These are phyloP conservation scores for Turdus rufiventris DNA, from an alignment of 2,113 vertebrate species.

Conservation along the genomic window DNA sequence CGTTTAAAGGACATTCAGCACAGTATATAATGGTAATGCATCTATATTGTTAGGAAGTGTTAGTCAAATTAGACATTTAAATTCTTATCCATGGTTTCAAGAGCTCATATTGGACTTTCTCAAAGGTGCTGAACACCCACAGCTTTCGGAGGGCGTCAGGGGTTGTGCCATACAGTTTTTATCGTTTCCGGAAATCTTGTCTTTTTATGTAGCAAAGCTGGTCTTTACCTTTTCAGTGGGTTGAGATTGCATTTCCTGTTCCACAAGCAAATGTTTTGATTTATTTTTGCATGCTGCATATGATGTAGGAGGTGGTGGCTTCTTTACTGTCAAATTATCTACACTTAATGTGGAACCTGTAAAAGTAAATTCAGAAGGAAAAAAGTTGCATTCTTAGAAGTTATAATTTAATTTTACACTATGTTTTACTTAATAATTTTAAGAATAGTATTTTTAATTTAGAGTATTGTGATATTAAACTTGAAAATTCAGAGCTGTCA, in stretches of 20 bases:
- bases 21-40: neutral
- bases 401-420: neutral
- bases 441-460: neutral
- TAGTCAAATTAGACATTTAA: neutral
- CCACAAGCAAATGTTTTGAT: neutral
- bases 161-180: neutral
- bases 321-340: neutral
- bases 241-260: neutral
- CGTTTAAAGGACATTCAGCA: neutral
- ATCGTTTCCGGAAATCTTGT: neutral
- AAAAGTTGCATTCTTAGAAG: neutral
- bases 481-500: neutral
- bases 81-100: neutral
- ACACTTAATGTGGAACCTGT: neutral
- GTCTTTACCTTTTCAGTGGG: slow-evolving; percentile 50
- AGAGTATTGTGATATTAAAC: neutral
- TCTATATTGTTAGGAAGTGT: neutral
- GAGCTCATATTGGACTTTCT: neutral
- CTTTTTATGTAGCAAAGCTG: neutral
- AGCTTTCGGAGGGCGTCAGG: neutral
- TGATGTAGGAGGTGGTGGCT: neutral
- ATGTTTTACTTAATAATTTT: neutral
- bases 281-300: neutral
- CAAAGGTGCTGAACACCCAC: neutral
- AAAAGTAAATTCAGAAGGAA: slow-evolving; percentile 12